phyloP scores from a whole-genome alignment of 2,113 vertebrate genomes.

The Vireo altiloquus region DNA sequence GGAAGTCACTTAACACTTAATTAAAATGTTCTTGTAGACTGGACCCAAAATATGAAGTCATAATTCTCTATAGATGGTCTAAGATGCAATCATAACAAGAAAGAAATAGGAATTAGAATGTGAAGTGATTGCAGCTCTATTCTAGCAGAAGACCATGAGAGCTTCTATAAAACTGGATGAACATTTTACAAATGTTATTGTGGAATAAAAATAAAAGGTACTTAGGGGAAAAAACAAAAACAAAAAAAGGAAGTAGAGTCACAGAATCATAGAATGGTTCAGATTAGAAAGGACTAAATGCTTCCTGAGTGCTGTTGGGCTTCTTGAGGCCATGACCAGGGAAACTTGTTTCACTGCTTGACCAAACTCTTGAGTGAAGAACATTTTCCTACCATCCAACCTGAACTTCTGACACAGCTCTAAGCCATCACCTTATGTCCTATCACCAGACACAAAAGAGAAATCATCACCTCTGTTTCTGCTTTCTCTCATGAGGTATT shows the following conservation, averaged over 20 bases:
- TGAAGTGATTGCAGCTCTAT: not conserved
- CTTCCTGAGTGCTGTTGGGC: not conserved
- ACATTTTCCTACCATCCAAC: not conserved
- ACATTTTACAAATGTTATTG: not conserved
- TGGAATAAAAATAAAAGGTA: not conserved
- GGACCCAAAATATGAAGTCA: not conserved
- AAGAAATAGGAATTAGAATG: not conserved
- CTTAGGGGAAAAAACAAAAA: not conserved
- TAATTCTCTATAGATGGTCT: not conserved
- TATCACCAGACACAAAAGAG: not conserved
- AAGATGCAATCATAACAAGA: not conserved
- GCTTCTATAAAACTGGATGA: not conserved
- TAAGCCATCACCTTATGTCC: not conserved
- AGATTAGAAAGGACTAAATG: not conserved
- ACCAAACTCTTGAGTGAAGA: not conserved
- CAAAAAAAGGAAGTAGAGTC: not conserved
- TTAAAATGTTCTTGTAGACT: not conserved
- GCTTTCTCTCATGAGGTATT: not conserved
- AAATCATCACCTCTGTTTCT: not conserved
- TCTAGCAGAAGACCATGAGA: not conserved
- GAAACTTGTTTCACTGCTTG: not conserved
- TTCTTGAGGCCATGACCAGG: not conserved
- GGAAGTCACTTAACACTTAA: not conserved
- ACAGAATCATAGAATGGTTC: not conserved
- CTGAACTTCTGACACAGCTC: not conserved